Base-by-base conservation (phyloP, 2,113 vertebrate species). In the Chinchilla lanigera region DNA sequence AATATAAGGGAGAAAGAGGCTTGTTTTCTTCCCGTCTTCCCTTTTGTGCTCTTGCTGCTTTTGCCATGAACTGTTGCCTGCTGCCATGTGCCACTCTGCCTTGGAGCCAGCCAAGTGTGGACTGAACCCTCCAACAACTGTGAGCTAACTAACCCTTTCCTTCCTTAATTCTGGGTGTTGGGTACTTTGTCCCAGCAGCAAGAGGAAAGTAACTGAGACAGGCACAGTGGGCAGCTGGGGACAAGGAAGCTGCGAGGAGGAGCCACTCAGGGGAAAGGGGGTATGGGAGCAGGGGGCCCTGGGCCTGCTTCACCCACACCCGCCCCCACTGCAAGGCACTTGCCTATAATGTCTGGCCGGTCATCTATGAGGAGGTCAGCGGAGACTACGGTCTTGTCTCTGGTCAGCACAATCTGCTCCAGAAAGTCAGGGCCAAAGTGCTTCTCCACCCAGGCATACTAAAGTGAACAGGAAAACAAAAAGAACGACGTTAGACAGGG, bases 371-470 rank as follows among this genome's bases (percentile, higher is more conserved):
- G 99, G 91, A 99, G 94, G 96, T 99, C 99, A 11, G 99, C 99
- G 13, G 98, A 98, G 96, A 99, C 98, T 94, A 99, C 97, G 0
- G 99, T 99, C 98, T 99, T 99, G 98, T 99, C 99, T 98, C 99
- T 98, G 24, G 99, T 99, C 98, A 99, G 98, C 96, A 99, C 99
- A 0, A 99, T 99, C 94, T 99, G 99, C 96, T 99, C 99, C 73
- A 99, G 98, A 95, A 99, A 99, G 58, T 99, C 99, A 0, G 98
- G 95, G 22, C 99, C 99, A 0, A 99, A 98, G 98, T 99, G 99
- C 83, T 99, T 99, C 98, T 99, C 99, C 81, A 99, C 98, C 99
- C 99, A 99, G 78, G 99, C 99, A 0, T 99, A 99, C 99, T 99
- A 98, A 98, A 97, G 26, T 54, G 1, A 47, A 88, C 26, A 20